phyloP scores from a whole-genome alignment of 1,140 invertebrate species.

The Agraylea sexmaculata region DNA sequence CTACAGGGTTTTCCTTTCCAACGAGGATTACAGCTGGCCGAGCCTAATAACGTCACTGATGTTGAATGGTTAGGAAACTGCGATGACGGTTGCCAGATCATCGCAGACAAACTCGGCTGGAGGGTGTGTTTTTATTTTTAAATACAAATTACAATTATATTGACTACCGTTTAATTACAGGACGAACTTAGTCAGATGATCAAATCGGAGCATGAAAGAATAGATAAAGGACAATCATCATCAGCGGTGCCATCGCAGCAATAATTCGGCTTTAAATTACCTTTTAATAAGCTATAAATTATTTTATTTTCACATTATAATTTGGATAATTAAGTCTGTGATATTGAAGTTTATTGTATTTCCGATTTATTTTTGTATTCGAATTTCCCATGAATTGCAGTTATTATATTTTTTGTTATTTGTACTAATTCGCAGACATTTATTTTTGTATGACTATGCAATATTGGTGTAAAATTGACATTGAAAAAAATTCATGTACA shows the following conservation, averaged over 20 bases:
- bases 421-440: conserved; percentile 2
- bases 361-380: no score
- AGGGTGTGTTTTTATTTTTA: conserved; percentile 37
- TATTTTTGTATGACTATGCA: no score
- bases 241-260: conserved; percentile 14
- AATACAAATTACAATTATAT: conserved; percentile 13
- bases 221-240: conserved; percentile 28
- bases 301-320: no score
- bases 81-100: conserved; percentile 66
- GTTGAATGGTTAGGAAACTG: conserved; percentile 81
- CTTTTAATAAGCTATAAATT: no score
- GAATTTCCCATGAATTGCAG: conserved; percentile 17
- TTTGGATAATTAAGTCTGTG: no score
- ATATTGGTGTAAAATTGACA: no score
- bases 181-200: conserved; percentile 50
- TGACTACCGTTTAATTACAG: conserved; percentile 28
- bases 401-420: conserved; percentile 17
- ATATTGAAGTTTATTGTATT: no score
- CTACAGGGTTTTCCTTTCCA: conserved; percentile 27
- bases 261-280: no score
- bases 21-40: conserved; percentile 55
- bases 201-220: conserved; percentile 39
- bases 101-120: conserved; percentile 81
- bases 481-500: no score
- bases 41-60: conserved; percentile 56